These are phyloP conservation scores for Eulemur macaco DNA, from an alignment of 2,113 vertebrate genomes.

Conservation along the genomic window DNA sequence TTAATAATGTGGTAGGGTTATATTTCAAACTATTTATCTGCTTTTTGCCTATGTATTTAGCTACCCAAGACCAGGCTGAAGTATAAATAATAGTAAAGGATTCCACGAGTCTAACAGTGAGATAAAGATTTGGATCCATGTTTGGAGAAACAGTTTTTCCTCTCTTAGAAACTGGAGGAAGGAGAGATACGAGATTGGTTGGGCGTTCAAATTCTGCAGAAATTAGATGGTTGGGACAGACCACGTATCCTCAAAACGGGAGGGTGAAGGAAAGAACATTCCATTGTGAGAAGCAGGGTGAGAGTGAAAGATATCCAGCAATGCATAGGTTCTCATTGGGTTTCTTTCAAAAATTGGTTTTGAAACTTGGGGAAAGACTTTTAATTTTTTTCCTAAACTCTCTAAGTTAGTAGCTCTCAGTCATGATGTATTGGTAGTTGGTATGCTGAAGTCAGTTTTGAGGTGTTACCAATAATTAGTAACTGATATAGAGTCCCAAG, in stretches of 20 bases:
- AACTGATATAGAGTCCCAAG: not conserved
- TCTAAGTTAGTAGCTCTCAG: not conserved
- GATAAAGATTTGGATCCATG: too few relatives aligned
- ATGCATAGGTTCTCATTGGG: not conserved
- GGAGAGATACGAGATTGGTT: not conserved
- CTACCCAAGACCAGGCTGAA: not conserved
- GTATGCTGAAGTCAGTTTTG: not conserved
- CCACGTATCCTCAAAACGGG: accelerated
- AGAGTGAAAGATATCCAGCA: not conserved
- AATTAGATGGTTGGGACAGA: not conserved
- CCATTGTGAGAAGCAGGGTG: not conserved
- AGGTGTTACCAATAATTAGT: not conserved
- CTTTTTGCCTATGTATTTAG: not conserved
- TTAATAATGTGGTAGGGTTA: not conserved
- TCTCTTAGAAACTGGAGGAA: not conserved
- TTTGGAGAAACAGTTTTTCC: not conserved
- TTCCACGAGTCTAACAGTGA: not conserved
- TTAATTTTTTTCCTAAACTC: not conserved
- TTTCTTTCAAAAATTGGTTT: conserved; percentile 36
- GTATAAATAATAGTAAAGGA: not conserved
- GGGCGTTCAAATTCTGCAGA: not conserved
- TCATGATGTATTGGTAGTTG: not conserved
- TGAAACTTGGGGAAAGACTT: conserved; percentile 34
- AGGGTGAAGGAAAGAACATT: not conserved
- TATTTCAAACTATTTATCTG: not conserved